A percentile compares a stretch with the other conserved stretches of the same genome.
Evolutionary conservation across 2,888 invertebrate genomes (phyloP).

Genomic region (Trilocha varians): DNA sequence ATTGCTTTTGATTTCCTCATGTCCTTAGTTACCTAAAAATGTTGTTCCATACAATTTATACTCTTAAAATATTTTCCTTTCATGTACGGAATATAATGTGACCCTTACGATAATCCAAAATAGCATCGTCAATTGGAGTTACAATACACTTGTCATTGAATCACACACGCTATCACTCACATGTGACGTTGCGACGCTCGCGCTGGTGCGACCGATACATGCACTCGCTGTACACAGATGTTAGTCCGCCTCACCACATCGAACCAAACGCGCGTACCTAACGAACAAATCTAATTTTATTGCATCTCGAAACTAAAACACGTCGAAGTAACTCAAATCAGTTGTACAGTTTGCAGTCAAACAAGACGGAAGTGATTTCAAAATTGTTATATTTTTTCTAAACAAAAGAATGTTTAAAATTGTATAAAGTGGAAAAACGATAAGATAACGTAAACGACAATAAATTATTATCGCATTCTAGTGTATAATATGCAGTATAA

Average conservation of each 20-base stretch:
- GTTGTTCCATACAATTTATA: too few relatives aligned
- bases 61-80: too few relatives aligned
- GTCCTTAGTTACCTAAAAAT: too few relatives aligned
- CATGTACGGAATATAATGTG: too few relatives aligned
- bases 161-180: background rate
- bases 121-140: slow-evolving; percentile 1
- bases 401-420: slow-evolving; percentile 40
- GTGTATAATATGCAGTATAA: slow-evolving; percentile 33
- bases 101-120: too few relatives aligned
- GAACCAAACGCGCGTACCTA: slow-evolving; percentile 34
- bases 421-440: slow-evolving; percentile 48
- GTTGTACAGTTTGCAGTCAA: too few relatives aligned
- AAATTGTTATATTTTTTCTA: background rate
- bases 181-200: slow-evolving; percentile 22
- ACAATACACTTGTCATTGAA: slow-evolving; percentile 6
- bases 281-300: background rate
- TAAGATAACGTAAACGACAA: slow-evolving; percentile 46
- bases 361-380: background rate
- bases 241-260: slow-evolving; percentile 38
- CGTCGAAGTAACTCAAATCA: too few relatives aligned
- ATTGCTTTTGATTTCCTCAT: too few relatives aligned
- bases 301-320: too few relatives aligned
- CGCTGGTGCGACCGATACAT: background rate
- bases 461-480: slow-evolving; percentile 40
- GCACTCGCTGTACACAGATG: slow-evolving; percentile 21